Conservation (phyloP, 2,113 vertebrate species). For the mouse (Mus musculus) region GRCm39 chr8:45315501-45316000, state of each 20-base stretch:
- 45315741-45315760: not conserved
- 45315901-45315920: too few relatives aligned
- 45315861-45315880: not conserved
- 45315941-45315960: too few relatives aligned
- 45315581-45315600: not conserved
- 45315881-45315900: not conserved
- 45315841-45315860: conserved; percentile 16
- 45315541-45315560: not conserved
- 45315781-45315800: conserved; percentile 14
- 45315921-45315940: not conserved
- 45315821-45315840: not conserved
- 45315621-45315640: not conserved
- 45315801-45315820: not conserved
- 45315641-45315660: not conserved
- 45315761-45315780: conserved; percentile 1
- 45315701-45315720: not conserved
- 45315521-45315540: too few relatives aligned
- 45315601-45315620: not conserved
- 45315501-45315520: not conserved
- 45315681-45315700: not conserved
- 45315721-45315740: not conserved
- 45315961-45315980: not conserved
- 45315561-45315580: not conserved
- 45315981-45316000: not conserved
- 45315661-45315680: not conserved